Evolutionary conservation across 2,113 vertebrate genomes (phyloP).

Genomic region (Alaudala cheleensis): DNA sequence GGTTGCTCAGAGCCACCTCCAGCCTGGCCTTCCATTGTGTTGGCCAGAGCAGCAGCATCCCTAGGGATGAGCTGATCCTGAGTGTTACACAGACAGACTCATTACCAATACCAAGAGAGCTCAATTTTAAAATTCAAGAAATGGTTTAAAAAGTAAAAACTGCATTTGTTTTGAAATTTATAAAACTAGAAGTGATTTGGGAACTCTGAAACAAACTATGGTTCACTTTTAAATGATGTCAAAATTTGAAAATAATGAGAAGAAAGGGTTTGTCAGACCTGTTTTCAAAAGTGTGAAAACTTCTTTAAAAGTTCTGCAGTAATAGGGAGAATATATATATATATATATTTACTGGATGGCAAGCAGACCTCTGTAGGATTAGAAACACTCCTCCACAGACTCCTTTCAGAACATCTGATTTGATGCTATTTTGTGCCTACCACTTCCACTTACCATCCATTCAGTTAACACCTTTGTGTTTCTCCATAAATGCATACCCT

Average conservation of each 20-base stretch:
- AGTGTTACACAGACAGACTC: neutral
- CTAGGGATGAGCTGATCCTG: neutral
- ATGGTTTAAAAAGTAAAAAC: neutral
- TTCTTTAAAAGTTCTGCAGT: neutral
- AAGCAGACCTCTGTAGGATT: neutral
- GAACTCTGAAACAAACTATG: neutral
- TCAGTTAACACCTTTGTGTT: slow-evolving; percentile 22
- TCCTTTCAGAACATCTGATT: neutral
- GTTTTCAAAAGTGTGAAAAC: neutral
- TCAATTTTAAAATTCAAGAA: neutral
- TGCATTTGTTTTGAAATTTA: neutral
- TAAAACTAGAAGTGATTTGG: neutral
- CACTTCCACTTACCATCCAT: neutral
- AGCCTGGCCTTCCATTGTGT: neutral
- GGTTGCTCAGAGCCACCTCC: neutral
- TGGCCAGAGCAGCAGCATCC: neutral
- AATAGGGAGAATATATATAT: neutral
- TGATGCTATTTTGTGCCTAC: neutral
- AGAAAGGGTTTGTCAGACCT: neutral
- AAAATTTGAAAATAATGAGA: neutral
- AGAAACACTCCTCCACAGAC: neutral
- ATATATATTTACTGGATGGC: neutral
- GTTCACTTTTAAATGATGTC: neutral
- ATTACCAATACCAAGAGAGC: neutral
- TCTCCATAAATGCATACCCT: neutral